Conservation (phyloP, 2,113 vertebrate species). For the Shinisaurus crocodilurus region DNA sequence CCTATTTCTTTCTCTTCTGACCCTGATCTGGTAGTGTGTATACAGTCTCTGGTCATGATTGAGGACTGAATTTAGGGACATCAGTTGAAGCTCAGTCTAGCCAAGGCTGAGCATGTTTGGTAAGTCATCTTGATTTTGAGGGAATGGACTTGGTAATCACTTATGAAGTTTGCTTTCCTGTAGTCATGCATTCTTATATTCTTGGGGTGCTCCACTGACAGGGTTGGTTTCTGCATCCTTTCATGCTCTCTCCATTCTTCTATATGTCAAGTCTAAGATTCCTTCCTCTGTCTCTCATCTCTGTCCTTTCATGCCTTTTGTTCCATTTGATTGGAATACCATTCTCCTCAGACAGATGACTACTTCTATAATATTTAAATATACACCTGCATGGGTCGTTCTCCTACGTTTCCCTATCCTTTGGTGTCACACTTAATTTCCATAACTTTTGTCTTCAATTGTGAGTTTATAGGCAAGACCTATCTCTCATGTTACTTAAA, state of each 20-base stretch:
- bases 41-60: neutral
- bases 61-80: neutral
- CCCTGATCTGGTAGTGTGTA: neutral
- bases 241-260: neutral
- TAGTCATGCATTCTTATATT: neutral
- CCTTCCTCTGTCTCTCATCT: neutral
- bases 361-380: neutral
- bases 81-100: neutral
- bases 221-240: neutral
- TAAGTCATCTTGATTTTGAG: neutral
- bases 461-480: neutral
- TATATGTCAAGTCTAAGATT: neutral
- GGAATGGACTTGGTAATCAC: neutral
- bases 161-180: neutral
- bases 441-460: neutral
- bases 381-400: neutral
- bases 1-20: neutral
- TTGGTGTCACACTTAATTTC: neutral
- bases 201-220: neutral
- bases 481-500: too few relatives aligned
- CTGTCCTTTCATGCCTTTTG: neutral
- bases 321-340: neutral
- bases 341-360: neutral
- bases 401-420: neutral
- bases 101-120: neutral